phyloP scores from a whole-genome alignment of 2,888 invertebrate genomes.

The Gibbula magus region DNA sequence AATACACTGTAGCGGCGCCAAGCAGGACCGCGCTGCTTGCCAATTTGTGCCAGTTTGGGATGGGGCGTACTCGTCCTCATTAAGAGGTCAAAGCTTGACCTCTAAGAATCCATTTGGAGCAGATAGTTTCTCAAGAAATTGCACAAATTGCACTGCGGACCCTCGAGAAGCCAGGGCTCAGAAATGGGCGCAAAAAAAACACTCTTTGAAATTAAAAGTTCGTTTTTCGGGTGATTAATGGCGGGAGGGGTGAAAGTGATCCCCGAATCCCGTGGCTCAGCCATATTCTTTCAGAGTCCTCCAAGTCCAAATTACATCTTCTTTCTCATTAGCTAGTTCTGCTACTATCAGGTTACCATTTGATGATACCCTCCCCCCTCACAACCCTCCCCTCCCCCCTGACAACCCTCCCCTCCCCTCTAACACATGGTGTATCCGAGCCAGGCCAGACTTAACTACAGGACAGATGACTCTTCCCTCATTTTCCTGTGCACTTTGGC shows the following conservation, averaged over 20 bases:
- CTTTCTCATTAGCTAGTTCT: conserved; percentile 52
- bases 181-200: conserved; percentile 9
- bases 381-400: conserved; percentile 16
- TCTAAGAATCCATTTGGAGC: conserved; percentile 20
- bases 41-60: conserved; percentile 32
- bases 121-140: conserved; percentile 23
- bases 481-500: conserved; percentile 22
- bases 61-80: conserved; percentile 27
- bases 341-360: conserved; percentile 50
- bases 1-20: conserved; percentile 33
- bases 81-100: conserved; percentile 29
- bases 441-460: neutral
- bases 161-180: neutral
- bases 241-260: conserved; percentile 23
- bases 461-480: neutral
- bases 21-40: conserved; percentile 3
- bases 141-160: conserved; percentile 27
- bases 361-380: conserved; percentile 34
- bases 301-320: conserved; percentile 56
- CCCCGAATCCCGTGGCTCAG: conserved; percentile 14
- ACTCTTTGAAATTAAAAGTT: conserved; percentile 20
- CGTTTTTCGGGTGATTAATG: conserved; percentile 27
- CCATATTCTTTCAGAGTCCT: conserved; percentile 17
- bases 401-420: neutral
- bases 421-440: neutral